Base-by-base conservation (phyloP, 2,797 vertebrate genomes). In the Bufotes viridis region DNA sequence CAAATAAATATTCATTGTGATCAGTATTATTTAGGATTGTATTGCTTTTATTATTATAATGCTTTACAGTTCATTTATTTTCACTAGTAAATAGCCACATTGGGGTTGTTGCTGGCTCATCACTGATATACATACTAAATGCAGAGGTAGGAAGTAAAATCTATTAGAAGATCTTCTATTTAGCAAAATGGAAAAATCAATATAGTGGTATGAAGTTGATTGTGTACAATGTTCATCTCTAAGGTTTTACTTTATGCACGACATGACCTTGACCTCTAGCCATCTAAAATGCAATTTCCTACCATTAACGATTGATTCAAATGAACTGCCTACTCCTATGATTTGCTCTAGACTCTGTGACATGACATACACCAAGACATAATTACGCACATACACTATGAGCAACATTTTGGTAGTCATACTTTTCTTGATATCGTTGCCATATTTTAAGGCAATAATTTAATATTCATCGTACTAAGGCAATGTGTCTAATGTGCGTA, bases 151-250 rank as follows among this genome's bases (percentile, higher is more conserved):
- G 87, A 92, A 90, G 90, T 91, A 88, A 92, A 92, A 93, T 84
- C 92, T 91, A 84, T 91, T 90, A 89, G 90, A 91, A 86, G 88
- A 60, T 91, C 91, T 85, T 89, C 91, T 63, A 87, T 87, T 90
- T 90, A 89, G 87, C 91, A 92, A 88, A 89, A 87, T 89, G 89
- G 81, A 83, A 83, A 91, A 93, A 93, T 93, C 92, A 92, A 92
- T 92, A 87, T 80, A 91, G 88, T 70, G 63, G 86, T 90, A 91
- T 91, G 90, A 92, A 88, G 85, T 88, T 90, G 90, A 89, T 80
- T 90, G 87, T 76, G 87, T 2, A 10, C 89, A 91, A 90, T 84
- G 90, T 90, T 89, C 82, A 90, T 87, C 90, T 92, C 81, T 83
- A 90, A 90, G 86, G 78, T 82, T 76, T 90, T 88, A 79, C 78